Percentiles rank a stretch among this genome's conserved stretches.
Conservation (phyloP, 2,888 invertebrate genomes). For the Hypsopygia costalis region DNA sequence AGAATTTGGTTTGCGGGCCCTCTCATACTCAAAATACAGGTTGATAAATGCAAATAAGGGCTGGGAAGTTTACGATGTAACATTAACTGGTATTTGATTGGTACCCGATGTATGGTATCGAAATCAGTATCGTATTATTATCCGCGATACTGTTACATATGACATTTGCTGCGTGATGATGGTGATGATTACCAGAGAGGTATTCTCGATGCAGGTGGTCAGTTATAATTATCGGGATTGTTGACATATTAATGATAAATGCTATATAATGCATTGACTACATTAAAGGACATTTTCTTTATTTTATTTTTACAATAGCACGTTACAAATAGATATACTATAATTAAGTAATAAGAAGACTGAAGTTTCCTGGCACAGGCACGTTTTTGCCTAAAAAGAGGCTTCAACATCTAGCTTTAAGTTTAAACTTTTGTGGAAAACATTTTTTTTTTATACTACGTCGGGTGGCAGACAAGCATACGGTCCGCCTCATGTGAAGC, state of each 20-base stretch:
- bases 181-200: constrained; percentile 31
- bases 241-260: neutral
- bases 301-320: too few relatives aligned
- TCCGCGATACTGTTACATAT: constrained; percentile 21
- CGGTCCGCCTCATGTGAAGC: too few relatives aligned
- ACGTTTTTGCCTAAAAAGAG: too few relatives aligned
- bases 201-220: constrained; percentile 15
- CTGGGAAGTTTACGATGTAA: constrained; percentile 46
- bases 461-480: too few relatives aligned
- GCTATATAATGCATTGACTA: neutral
- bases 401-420: too few relatives aligned
- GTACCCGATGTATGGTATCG: constrained; percentile 35
- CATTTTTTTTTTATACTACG: too few relatives aligned
- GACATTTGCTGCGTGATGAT: constrained; percentile 9
- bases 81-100: constrained; percentile 57
- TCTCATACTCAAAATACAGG: constrained; percentile 42
- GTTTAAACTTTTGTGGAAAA: too few relatives aligned
- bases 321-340: too few relatives aligned
- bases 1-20: constrained; percentile 19
- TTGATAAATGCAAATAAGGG: constrained; percentile 47
- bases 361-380: too few relatives aligned
- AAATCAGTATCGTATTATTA: constrained; percentile 21
- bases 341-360: too few relatives aligned
- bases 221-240: constrained; percentile 2
- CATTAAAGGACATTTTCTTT: too few relatives aligned